Base-by-base conservation (phyloP, 2,888 invertebrate species). In the Odontomyia ornata region DNA sequence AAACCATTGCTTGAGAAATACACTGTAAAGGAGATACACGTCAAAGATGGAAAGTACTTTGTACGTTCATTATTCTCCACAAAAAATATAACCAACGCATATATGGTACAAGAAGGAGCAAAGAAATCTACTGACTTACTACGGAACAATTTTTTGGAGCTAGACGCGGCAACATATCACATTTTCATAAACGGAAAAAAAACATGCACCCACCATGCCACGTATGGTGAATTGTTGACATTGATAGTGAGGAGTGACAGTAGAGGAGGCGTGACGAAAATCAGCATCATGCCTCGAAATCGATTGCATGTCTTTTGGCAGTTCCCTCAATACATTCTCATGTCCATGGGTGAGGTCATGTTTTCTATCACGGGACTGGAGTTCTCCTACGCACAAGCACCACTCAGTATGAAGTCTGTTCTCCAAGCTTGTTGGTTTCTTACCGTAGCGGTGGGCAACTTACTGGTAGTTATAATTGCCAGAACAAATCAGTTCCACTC, bases 301-400 rank as follows among this genome's bases (percentile, higher is more conserved):
- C 89, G 90, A 0, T 85, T 97, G 1, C 93, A 94, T 82, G 94
- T 98, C 83, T 84, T 95, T 3, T 86, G 86, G 87, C 90, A 97
- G 82, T 83, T 98, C 23, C 98, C 98, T 0, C 99, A 99, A 85
- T 98, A 97, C 84, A 87, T 97, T 67, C 88, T 98, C n/a, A 93
- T 99, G 82, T 97, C 98, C 0, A 91, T 93, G 83, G 98, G 93
- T 0, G 99, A 99, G 87, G 94, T 99, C 60, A 94, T 99, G 92
- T 97, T 98, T 86, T 96, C 97, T 0, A 93, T 99, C 28, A 98
- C 98, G 0, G 98, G 98, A 0, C 88, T 99, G 27, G 95, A 97
- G 84, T 99, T 99, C 87, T 95, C 98, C 0, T 99, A 97, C 86
- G 95, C 97, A 0, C 96, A 96, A 89, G 96, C 98, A 0, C 97